Conservation (phyloP, 1,140 invertebrate species). For the Lerema accius region DNA sequence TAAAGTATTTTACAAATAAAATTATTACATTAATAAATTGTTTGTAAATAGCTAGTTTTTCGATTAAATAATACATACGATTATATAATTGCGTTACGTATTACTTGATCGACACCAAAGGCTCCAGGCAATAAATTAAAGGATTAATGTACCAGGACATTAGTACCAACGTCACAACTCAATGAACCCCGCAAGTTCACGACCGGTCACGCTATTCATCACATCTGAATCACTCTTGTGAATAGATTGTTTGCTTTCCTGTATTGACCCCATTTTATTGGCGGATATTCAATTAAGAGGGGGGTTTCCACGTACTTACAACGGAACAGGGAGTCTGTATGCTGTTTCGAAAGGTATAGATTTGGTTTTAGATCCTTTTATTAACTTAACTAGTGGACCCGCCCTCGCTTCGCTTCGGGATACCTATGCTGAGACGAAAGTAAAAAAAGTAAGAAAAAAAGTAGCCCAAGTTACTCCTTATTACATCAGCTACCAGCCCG, state of each 20-base stretch:
- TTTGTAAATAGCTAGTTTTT: no score
- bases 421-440: no score
- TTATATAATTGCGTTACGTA: no score
- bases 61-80: no score
- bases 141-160: conserved; percentile 37
- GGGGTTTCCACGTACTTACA: background rate
- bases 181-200: conserved; percentile 55
- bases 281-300: conserved; percentile 33
- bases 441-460: no score
- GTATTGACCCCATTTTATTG: conserved; percentile 23
- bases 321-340: background rate
- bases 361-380: background rate
- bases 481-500: no score
- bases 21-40: no score
- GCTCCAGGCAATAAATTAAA: background rate
- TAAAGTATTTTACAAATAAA: no score
- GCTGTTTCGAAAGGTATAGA: background rate
- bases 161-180: conserved; percentile 34
- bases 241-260: conserved; percentile 17
- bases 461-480: no score
- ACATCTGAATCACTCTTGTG: conserved; percentile 39
- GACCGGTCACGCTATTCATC: conserved; percentile 48
- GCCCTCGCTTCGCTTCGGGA: no score
- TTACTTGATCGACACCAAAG: background rate
- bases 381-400: no score